Base-by-base conservation (phyloP, 2,113 vertebrate species). In the Silurus glanis region DNA sequence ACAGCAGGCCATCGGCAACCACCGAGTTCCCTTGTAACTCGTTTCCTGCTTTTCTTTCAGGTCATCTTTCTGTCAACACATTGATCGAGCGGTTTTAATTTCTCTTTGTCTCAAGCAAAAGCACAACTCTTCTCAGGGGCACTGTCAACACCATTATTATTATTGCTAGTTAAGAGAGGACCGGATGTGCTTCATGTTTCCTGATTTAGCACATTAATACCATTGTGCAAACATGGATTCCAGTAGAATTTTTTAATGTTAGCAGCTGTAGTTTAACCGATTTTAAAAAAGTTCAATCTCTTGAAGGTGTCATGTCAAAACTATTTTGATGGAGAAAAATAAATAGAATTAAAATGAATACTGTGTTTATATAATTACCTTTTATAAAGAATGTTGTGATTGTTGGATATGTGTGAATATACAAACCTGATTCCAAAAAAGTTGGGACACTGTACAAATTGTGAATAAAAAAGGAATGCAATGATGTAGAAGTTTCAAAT, bases 31-130 rank as follows among this genome's bases (percentile, higher is more conserved):
- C 21, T 51, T 6, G 5, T 56, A 69, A 69, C 69, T 78, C 67
- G 55, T 83, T 83, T 89, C 84, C 86, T 83, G 81, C 4, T 25
- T 17, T 71, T 83, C 16, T 79, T 66, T 53, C 28, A 66, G 37
- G 53, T 83, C 28, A 89, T 76, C 84, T 81, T n/a, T 19, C 81
- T 88, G 86, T 89, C 86, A 86, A 19, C 86, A 79, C 66, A 51
- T 49, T 62, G 37, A 61, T 80, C 64, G 76, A 71, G 45, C 14
- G 8, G 51, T 78, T 78, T 47, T 56, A 21, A n/a, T 82, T 87
- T 58, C 1, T 6, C 10, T 49, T 61, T 16, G 23, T 75, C 45
- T 58, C 69, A 53, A 66, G 17, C 19, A 23, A 51, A 49, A 85
- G 47, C 9, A 58, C 17, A 28, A 25, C 47, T 16, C 47, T 75